Evolutionary conservation across 1,140 invertebrate species (phyloP), one percentile per base, ranked within the genome.

Genomic region (Phymastichus coffea): DNA sequence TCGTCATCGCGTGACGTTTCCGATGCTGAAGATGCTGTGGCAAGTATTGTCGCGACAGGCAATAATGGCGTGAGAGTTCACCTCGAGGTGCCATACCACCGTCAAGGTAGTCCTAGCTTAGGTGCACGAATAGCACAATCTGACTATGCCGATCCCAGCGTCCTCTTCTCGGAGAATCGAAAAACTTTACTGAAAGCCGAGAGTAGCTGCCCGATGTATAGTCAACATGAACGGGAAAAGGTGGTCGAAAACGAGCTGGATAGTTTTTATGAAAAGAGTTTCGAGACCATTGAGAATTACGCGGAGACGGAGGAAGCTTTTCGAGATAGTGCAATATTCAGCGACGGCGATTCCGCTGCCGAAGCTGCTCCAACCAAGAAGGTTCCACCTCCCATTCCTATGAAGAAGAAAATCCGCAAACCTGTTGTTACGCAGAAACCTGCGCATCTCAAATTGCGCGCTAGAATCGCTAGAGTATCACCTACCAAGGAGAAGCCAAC

Each of bases 61-160:
- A 63, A 35, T 2, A 46, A 60, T 1, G 51, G 40, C 14, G 49
- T 1, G 61, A 37, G 0, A 37, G 63, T 0, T n/a, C n/a, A 49
- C 30, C 20, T 53, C 65, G 0, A 66, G 67, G 9, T 63, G 66
- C 1, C 38, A 68, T 79, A 77, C 53, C 90, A 92, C 70, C 87
- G 89, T 68, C 88, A 91, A 76, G 90, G 90, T 22, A 93, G 91
- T 66, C 88, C 90, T 41, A 85, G 85, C 57, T 83, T 94, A 57
- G 92, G 92, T 1, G 91, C 91, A 25, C 85, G 92, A 54, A 92
- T 95, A 70, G 92, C 92, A 7, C 87, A 92, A 68, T 89, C 90
- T 0, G 92, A 94, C 66, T 94, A 94, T 69, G 90, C 88, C 0
- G 89, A 94, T 76, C 91, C 91, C 7, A 84, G 82, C 35, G 83